Conservation (phyloP, 2,797 vertebrate genomes). For the Hippocampus kuda region DNA sequence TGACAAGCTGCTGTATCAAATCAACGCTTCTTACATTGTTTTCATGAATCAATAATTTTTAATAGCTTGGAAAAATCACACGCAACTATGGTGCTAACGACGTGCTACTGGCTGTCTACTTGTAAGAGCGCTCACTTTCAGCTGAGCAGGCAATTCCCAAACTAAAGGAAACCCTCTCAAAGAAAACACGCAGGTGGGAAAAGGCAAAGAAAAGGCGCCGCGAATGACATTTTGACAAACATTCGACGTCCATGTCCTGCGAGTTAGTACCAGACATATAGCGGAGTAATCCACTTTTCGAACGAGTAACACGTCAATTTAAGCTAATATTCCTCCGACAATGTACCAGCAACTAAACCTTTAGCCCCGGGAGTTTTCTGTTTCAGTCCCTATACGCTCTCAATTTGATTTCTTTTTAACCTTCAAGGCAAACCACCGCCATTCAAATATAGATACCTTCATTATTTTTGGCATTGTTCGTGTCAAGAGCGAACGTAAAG, state of each 20-base stretch:
- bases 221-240: neutral
- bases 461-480: neutral
- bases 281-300: neutral
- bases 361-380: neutral
- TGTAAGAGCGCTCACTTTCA: constrained; percentile 35
- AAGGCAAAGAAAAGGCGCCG: neutral
- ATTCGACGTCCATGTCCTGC: neutral
- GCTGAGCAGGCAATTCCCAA: constrained; percentile 61
- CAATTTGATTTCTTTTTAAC: neutral
- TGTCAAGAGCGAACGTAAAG: neutral
- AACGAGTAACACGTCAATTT: neutral
- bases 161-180: constrained; percentile 42
- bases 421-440: neutral
- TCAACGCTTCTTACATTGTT: neutral
- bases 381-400: too few relatives aligned
- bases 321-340: constrained; percentile 11
- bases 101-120: constrained; percentile 4
- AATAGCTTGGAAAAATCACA: neutral
- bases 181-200: constrained; percentile 21
- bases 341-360: neutral
- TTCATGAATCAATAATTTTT: neutral
- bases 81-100: constrained; percentile 22
- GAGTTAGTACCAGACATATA: neutral
- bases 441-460: neutral
- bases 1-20: neutral